A percentile compares a stretch with the other conserved stretches of the same genome.
phyloP scores from a whole-genome alignment of 1,140 invertebrate genomes.

The Drusus annulatus region DNA sequence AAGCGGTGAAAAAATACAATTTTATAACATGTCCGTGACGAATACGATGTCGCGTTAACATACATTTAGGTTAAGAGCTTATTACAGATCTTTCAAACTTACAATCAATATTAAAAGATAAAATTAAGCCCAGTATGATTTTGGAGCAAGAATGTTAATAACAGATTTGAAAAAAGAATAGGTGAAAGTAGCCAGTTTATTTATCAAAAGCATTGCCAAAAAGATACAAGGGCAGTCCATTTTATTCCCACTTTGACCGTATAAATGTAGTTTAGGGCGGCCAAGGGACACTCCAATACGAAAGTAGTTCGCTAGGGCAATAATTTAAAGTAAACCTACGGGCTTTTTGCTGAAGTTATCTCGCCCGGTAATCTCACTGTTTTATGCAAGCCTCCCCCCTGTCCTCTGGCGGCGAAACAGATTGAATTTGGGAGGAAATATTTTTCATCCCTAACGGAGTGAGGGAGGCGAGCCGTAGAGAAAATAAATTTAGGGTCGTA shows the following conservation, averaged over 20 bases:
- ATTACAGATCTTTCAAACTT: too few relatives aligned
- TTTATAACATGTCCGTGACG: too few relatives aligned
- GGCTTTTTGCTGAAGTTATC: conserved; percentile 25
- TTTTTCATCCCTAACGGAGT: conserved; percentile 5
- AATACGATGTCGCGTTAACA: too few relatives aligned
- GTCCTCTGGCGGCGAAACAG: neutral
- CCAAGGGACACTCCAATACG: conserved; percentile 20
- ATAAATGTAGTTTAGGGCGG: conserved; percentile 11
- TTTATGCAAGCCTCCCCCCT: conserved; percentile 20
- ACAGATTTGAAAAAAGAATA: too few relatives aligned
- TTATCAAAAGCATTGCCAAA: too few relatives aligned
- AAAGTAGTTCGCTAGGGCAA: conserved; percentile 14
- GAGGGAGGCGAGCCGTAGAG: neutral
- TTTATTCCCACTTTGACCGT: neutral
- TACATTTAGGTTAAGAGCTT: too few relatives aligned
- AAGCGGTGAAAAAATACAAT: too few relatives aligned
- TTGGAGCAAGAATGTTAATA: too few relatives aligned
- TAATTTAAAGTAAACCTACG: conserved; percentile 34
- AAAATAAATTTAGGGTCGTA: conserved; percentile 8
- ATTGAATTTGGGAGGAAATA: conserved; percentile 25
- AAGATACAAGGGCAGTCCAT: too few relatives aligned
- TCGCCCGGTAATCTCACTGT: conserved; percentile 25
- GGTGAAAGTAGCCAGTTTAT: too few relatives aligned
- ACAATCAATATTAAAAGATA: too few relatives aligned
- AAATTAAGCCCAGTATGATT: too few relatives aligned